Conservation (phyloP, 2,113 vertebrate genomes). For the Eclectus roratus region DNA sequence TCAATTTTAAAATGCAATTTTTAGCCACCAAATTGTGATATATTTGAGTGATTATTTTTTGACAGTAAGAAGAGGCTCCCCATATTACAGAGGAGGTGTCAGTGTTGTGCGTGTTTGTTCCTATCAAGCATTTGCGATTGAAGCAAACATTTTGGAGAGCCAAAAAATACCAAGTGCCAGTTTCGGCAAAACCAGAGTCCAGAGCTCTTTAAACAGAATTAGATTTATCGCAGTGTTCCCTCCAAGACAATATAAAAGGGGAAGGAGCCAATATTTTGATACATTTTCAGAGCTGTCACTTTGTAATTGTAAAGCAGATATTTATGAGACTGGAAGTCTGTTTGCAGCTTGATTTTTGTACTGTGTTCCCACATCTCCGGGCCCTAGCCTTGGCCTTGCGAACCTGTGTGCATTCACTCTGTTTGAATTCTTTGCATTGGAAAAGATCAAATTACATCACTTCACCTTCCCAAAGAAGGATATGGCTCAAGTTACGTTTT, state of each 20-base stretch:
- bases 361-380: neutral
- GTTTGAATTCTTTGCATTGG: slow-evolving; percentile 32
- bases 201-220: slow-evolving; percentile 44
- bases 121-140: neutral
- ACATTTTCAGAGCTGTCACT: slow-evolving; percentile 49
- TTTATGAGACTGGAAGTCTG: slow-evolving; percentile 47
- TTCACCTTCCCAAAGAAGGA: slow-evolving; percentile 33
- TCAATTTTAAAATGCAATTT: neutral
- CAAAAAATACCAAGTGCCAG: slow-evolving; percentile 8
- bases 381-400: neutral
- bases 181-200: slow-evolving; percentile 40
- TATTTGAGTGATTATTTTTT: neutral
- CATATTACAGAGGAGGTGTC: neutral
- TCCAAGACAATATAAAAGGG: slow-evolving; percentile 15
- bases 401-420: neutral
- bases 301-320: slow-evolving; percentile 35
- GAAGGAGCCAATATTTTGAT: slow-evolving; percentile 10
- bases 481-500: slow-evolving; percentile 32
- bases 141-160: slow-evolving; percentile 26
- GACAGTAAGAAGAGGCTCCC: neutral
- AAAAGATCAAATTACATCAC: slow-evolving; percentile 54
- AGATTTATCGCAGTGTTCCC: neutral
- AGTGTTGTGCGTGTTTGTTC: neutral
- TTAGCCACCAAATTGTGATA: neutral
- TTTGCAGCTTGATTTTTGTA: slow-evolving; percentile 28